Conservation (phyloP, 2,888 invertebrate genomes). For the Pegoplata infirma region DNA sequence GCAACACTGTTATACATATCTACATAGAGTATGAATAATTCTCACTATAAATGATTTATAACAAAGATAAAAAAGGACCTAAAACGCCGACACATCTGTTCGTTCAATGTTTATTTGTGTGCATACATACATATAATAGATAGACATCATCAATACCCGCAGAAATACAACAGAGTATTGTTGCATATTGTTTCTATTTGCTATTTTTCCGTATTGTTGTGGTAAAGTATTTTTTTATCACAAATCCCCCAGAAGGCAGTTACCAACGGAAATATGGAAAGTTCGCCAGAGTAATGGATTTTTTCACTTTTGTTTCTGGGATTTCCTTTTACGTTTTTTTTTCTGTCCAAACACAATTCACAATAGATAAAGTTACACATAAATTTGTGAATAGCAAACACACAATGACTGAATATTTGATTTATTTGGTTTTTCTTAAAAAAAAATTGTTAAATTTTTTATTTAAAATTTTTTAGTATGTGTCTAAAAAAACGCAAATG, state of each 20-base stretch:
- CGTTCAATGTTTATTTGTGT: conserved; percentile 38
- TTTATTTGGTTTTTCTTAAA: conserved; percentile 14
- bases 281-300: conserved; percentile 42
- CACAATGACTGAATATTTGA: conserved; percentile 18
- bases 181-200: conserved; percentile 45
- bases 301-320: conserved; percentile 45
- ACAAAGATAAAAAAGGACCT: conserved; percentile 15
- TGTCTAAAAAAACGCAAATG: background rate
- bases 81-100: conserved; percentile 55
- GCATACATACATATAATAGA: no score
- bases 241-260: conserved; percentile 43
- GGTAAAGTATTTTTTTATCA: conserved; percentile 31
- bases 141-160: conserved; percentile 22
- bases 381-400: conserved; percentile 3
- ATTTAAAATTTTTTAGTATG: no score
- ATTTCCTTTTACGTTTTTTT: conserved; percentile 45
- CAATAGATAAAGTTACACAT: conserved; percentile 8
- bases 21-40: background rate
- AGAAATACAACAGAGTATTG: conserved; percentile 36
- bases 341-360: conserved; percentile 6
- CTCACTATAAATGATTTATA: background rate
- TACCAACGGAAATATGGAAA: conserved; percentile 34
- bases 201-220: conserved; percentile 50
- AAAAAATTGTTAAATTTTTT: background rate
- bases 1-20: background rate